A percentile compares a stretch with the other conserved stretches of the same genome.
Conservation (phyloP, 2,888 invertebrate species). For the Latrodectus hesperus region DNA sequence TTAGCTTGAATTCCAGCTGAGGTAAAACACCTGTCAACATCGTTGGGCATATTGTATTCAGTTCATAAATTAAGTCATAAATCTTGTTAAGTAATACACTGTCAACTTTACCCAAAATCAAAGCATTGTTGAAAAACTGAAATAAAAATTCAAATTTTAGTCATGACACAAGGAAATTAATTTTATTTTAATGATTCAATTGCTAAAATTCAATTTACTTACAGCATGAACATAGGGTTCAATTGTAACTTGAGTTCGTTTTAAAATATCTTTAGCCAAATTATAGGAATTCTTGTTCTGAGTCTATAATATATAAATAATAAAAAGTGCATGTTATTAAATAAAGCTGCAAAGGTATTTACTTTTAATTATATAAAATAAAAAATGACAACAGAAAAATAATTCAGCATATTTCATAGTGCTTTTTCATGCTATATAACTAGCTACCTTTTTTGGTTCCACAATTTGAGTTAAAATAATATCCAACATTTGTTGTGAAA, state of each 20-base stretch:
- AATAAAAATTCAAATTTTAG: slow-evolving; percentile 17
- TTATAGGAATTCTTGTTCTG: slow-evolving; percentile 71
- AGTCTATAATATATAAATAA: slow-evolving; percentile 51
- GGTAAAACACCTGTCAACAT: slow-evolving; percentile 89
- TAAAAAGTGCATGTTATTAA: background rate
- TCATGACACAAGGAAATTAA: background rate
- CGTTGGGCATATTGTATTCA: slow-evolving; percentile 92
- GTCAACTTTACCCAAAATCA: slow-evolving; percentile 90
- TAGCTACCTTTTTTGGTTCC: slow-evolving; percentile 81
- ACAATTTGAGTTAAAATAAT: slow-evolving; percentile 94
- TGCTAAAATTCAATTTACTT: slow-evolving; percentile 75
- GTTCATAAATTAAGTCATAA: slow-evolving; percentile 95
- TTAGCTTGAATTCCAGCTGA: slow-evolving; percentile 91
- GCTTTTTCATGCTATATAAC: background rate
- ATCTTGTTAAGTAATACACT: slow-evolving; percentile 76
- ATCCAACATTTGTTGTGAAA: slow-evolving; percentile 94
- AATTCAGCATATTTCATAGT: background rate
- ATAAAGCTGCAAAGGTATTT: background rate
- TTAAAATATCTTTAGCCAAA: slow-evolving; percentile 91
- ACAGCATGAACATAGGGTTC: slow-evolving; percentile 96
- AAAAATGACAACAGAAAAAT: background rate
- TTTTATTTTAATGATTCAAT: background rate
- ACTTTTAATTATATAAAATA: background rate
- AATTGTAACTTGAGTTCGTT: slow-evolving; percentile 92
- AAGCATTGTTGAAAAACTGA: slow-evolving; percentile 95